These are phyloP conservation scores for Cheumatopsyche charites DNA, from an alignment of 1,140 invertebrate genomes.

Conservation along the genomic window DNA sequence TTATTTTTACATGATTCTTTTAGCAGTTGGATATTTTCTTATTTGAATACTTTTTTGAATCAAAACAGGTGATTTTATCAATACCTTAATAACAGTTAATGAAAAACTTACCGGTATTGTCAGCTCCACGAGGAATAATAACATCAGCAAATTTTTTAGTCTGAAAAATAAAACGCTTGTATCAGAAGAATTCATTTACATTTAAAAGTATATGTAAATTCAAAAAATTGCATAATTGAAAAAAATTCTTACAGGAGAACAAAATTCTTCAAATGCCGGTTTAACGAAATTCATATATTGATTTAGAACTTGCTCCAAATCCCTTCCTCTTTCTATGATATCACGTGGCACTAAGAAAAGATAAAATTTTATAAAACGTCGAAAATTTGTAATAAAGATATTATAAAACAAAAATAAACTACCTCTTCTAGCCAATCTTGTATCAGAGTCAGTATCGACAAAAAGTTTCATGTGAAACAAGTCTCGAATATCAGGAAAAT, in stretches of 20 bases:
- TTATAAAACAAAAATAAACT: slow-evolving; percentile 44
- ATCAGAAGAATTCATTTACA: not conserved
- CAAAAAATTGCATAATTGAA: too few species aligned
- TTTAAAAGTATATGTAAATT: too few species aligned
- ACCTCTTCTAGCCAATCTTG: slow-evolving; percentile 93
- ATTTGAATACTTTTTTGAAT: too few species aligned
- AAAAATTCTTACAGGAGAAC: slow-evolving; percentile 92
- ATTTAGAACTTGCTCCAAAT: slow-evolving; percentile 92
- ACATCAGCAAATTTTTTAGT: slow-evolving; percentile 99
- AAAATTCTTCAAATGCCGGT: slow-evolving; percentile 99
- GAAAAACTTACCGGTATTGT: slow-evolving; percentile 84
- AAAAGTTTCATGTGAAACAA: slow-evolving; percentile 99
- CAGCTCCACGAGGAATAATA: slow-evolving; percentile 96
- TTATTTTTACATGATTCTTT: too few species aligned
- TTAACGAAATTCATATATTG: slow-evolving; percentile 98
- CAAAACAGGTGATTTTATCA: slow-evolving; percentile 7
- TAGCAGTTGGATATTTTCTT: too few species aligned
- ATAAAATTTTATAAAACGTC: not conserved
- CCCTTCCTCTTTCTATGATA: slow-evolving; percentile 90
- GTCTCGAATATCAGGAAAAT: slow-evolving; percentile 92
- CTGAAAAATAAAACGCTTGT: slow-evolving; percentile 61
- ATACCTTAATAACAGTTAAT: not conserved
- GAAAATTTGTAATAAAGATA: slow-evolving; percentile 9
- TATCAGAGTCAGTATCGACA: slow-evolving; percentile 99
- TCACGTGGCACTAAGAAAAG: slow-evolving; percentile 82